Conservation (phyloP, 92 coral and sea anemone species). For the Anthopleura xanthogrammica region DNA sequence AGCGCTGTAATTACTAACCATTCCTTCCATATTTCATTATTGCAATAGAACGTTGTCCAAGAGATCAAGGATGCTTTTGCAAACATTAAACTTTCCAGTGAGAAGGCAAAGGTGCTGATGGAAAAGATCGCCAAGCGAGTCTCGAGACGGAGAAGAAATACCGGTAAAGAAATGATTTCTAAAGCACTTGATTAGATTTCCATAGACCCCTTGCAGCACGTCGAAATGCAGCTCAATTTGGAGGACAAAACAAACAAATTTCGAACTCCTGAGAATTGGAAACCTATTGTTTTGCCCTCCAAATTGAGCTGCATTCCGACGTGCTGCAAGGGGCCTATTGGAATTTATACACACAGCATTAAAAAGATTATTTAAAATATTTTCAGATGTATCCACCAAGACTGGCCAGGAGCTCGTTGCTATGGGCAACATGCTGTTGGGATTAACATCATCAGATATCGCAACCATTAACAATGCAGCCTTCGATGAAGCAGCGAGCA, state of each 20-base stretch:
- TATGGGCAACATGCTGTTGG: slow-evolving; percentile 65
- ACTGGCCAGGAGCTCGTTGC: slow-evolving; percentile 61
- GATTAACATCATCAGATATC: slow-evolving; percentile 58
- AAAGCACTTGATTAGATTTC: background rate
- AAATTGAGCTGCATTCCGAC: no score
- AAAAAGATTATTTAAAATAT: background rate
- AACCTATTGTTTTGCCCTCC: no score
- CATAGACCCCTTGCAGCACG: background rate
- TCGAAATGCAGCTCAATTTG: no score
- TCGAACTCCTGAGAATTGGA: no score
- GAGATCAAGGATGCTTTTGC: slow-evolving; percentile 48
- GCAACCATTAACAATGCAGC: slow-evolving; percentile 38
- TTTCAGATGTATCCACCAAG: slow-evolving; percentile 57
- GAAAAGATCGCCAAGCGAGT: slow-evolving; percentile 5
- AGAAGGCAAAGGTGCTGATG: slow-evolving; percentile 39
- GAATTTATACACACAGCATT: no score
- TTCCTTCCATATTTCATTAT: background rate
- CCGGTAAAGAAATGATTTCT: background rate
- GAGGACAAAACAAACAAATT: no score
- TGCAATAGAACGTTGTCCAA: slow-evolving; percentile 18
- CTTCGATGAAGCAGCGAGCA: slow-evolving; percentile 55
- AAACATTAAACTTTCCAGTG: slow-evolving; percentile 16
- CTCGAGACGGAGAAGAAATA: slow-evolving; percentile 1
- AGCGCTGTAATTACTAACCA: background rate
- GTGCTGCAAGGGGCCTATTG: no score